Percentiles rank a stretch among this genome's conserved stretches.
Evolutionary conservation across 2,888 invertebrate genomes (phyloP).

Genomic region (Belgica antarctica): DNA sequence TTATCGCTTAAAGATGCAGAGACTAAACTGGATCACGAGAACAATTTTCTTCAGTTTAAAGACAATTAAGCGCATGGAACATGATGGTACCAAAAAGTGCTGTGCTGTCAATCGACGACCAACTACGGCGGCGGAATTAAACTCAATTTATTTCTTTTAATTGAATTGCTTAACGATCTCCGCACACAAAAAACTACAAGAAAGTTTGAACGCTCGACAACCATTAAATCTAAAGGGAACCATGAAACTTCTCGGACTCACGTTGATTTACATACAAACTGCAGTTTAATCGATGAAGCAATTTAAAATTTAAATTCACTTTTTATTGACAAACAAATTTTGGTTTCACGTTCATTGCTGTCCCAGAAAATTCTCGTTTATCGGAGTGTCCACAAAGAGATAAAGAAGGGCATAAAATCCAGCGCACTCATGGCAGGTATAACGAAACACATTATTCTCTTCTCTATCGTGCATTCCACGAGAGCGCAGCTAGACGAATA

Average conservation of each 20-base stretch:
- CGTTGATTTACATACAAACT: slow-evolving; percentile 30
- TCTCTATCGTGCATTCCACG: not conserved
- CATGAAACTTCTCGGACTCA: not conserved
- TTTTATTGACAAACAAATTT: not conserved
- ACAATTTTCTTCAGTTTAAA: slow-evolving; percentile 4
- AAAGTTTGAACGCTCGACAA: no score
- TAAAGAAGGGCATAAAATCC: not conserved
- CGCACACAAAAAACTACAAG: not conserved
- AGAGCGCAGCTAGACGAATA: not conserved
- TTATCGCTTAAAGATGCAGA: not conserved
- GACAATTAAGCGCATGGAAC: slow-evolving; percentile 1
- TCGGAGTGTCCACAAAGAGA: not conserved
- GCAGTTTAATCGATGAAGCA: slow-evolving; percentile 22
- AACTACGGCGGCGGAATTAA: slow-evolving; percentile 31
- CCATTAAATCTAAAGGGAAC: not conserved
- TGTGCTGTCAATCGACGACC: slow-evolving; percentile 19
- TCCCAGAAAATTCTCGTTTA: not conserved
- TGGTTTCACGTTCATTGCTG: not conserved
- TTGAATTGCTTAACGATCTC: not conserved
- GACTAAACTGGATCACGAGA: slow-evolving; percentile 5
- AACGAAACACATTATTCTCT: not conserved
- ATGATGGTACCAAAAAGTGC: not conserved
- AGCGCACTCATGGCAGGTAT: no score
- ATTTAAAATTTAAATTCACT: not conserved
- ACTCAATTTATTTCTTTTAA: slow-evolving; percentile 23